Conservation (phyloP, 2,888 invertebrate species). For the Lapara coniferarum region DNA sequence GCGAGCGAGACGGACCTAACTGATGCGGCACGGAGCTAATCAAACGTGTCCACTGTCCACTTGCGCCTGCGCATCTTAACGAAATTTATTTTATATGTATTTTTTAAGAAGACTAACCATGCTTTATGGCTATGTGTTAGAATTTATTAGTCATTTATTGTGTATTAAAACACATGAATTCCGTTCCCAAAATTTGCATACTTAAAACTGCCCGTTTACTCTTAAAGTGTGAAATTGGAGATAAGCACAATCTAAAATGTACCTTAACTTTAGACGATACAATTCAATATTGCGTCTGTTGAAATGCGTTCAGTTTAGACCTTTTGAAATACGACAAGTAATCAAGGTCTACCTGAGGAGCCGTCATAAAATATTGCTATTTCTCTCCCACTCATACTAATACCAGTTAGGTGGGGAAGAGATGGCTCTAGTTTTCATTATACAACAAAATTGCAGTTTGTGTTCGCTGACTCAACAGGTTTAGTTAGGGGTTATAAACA, state of each 20-base stretch:
- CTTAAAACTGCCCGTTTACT: slow-evolving; percentile 55
- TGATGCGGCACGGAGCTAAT: slow-evolving; percentile 75
- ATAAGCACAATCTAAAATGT: slow-evolving; percentile 55
- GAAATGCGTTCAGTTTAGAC: slow-evolving; percentile 42
- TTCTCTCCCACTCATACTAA: slow-evolving; percentile 44
- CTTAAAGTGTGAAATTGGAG: slow-evolving; percentile 57
- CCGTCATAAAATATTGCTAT: slow-evolving; percentile 49
- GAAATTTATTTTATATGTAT: slow-evolving; percentile 47
- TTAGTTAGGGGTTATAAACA: slow-evolving; percentile 61
- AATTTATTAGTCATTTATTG: slow-evolving; percentile 29
- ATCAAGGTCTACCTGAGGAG: slow-evolving; percentile 61
- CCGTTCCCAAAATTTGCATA: slow-evolving; percentile 53
- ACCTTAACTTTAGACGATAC: slow-evolving; percentile 37
- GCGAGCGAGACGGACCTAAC: slow-evolving; percentile 61
- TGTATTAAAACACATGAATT: slow-evolving; percentile 35
- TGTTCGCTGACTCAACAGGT: slow-evolving; percentile 79
- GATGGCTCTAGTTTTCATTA: slow-evolving; percentile 48
- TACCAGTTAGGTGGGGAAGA: slow-evolving; percentile 47
- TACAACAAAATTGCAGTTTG: slow-evolving; percentile 55
- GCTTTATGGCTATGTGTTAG: background rate
- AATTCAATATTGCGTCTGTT: slow-evolving; percentile 44
- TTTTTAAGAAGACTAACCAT: background rate
- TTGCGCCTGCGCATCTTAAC: slow-evolving; percentile 68
- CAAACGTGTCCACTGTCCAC: slow-evolving; percentile 78
- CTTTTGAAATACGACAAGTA: slow-evolving; percentile 48